Evolutionary conservation across 2,113 vertebrate species (phyloP).

Genomic region (Ceyx cyanopectus): DNA sequence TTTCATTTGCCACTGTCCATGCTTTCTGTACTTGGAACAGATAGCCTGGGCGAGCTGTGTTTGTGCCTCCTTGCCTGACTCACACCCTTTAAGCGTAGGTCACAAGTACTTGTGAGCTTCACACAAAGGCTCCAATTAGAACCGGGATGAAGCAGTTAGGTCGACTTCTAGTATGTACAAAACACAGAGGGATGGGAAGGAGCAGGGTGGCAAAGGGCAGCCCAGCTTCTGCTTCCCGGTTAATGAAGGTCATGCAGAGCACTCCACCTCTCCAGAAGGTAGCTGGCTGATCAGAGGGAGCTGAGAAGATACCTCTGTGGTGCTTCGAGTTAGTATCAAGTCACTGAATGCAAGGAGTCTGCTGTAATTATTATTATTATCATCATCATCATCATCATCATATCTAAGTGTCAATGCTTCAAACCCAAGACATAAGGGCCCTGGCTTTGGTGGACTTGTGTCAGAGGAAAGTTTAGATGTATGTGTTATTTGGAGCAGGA

Average conservation of each 20-base stretch:
- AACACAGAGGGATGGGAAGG: neutral
- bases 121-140: conserved; percentile 14
- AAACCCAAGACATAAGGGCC: neutral
- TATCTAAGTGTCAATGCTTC: neutral
- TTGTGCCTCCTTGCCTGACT: conserved; percentile 45
- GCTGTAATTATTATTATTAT: rapidly evolving
- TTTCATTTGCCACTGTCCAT: conserved; percentile 75
- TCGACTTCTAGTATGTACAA: neutral
- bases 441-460: neutral
- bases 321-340: neutral
- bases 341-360: neutral
- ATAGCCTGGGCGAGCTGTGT: conserved; percentile 49
- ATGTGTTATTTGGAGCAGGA: neutral
- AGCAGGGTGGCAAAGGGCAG: neutral
- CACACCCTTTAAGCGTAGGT: neutral
- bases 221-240: neutral
- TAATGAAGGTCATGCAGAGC: neutral
- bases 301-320: neutral
- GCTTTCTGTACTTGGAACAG: conserved; percentile 29
- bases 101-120: conserved; percentile 1
- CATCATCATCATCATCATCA: rapidly evolving
- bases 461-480: neutral
- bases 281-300: neutral
- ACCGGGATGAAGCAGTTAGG: neutral
- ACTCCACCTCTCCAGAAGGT: neutral